A percentile compares a stretch with the other conserved stretches of the same genome.
Evolutionary conservation across 2,888 invertebrate species (phyloP).

Genomic region (Drosophila mettleri): DNA sequence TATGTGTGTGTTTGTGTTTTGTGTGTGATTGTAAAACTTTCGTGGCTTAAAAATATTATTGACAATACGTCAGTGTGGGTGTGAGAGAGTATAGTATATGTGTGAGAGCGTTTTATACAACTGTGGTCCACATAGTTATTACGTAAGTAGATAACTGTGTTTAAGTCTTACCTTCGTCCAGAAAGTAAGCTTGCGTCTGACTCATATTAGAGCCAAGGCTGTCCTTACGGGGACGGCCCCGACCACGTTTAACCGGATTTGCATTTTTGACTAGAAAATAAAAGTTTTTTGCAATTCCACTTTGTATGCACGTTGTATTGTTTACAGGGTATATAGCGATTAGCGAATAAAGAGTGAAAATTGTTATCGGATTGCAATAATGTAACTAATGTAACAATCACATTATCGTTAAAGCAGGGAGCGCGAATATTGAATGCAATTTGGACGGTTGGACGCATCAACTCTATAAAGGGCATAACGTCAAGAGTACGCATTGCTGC

Average conservation of each 20-base stretch:
- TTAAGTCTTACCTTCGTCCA: constrained; percentile 89
- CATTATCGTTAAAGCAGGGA: too few relatives aligned
- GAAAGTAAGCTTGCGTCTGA: constrained; percentile 88
- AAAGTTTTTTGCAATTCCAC: constrained; percentile 49
- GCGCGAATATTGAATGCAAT: too few relatives aligned
- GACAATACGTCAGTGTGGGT: constrained; percentile 5
- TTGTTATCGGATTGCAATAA: constrained; percentile 53
- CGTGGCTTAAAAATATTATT: not conserved
- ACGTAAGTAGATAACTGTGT: constrained; percentile 40
- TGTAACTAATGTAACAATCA: too few relatives aligned
- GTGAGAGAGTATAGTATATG: constrained; percentile 12
- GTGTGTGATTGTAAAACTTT: not conserved
- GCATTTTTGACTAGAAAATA: constrained; percentile 84
- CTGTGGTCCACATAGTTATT: constrained; percentile 49
- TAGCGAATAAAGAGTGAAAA: constrained; percentile 30
- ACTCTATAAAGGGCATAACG: too few relatives aligned
- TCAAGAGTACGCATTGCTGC: too few relatives aligned
- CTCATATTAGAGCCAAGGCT: constrained; percentile 86
- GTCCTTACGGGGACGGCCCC: constrained; percentile 87
- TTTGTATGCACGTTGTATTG: constrained; percentile 17
- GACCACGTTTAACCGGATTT: constrained; percentile 87
- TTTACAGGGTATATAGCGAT: constrained; percentile 31
- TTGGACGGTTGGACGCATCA: too few relatives aligned
- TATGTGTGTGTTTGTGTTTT: constrained; percentile 22
- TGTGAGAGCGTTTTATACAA: constrained; percentile 32